Conservation (phyloP, 2,888 invertebrate genomes). For the Celastrina argiolus region DNA sequence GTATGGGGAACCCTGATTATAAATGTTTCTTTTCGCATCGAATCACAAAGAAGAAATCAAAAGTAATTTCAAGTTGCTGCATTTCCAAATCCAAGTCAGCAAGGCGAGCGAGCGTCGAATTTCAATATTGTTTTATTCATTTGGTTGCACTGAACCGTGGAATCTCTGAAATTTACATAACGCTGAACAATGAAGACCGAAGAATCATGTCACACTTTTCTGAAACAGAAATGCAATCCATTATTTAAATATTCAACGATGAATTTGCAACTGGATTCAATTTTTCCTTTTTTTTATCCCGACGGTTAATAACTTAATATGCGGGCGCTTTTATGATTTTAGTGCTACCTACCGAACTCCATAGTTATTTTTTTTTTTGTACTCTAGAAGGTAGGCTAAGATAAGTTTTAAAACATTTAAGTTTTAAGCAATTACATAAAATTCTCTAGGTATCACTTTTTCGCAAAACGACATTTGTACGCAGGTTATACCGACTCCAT, state of each 20-base stretch:
- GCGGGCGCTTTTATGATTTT: no score
- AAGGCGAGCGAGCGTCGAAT: not conserved
- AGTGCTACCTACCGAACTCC: no score
- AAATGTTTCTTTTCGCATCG: not conserved
- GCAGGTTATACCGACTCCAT: no score
- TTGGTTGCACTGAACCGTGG: not conserved
- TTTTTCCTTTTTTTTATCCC: conserved; percentile 1
- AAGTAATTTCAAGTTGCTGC: not conserved
- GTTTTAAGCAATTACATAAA: no score
- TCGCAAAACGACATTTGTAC: no score
- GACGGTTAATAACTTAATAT: no score
- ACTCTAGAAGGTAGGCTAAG: no score
- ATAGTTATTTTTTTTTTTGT: no score
- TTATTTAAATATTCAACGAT: not conserved
- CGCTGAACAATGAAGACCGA: not conserved
- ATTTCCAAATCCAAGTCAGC: not conserved
- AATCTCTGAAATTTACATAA: conserved; percentile 2
- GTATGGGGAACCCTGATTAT: not conserved
- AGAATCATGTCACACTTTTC: not conserved
- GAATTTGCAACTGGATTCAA: not conserved
- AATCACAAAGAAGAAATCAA: not conserved
- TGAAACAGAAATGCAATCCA: not conserved
- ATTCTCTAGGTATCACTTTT: no score
- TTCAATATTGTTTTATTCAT: conserved; percentile 11
- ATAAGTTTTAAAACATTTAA: no score